These are phyloP conservation scores for Coluber constrictor DNA, from an alignment of 2,797 vertebrate genomes.

Conservation along the genomic window DNA sequence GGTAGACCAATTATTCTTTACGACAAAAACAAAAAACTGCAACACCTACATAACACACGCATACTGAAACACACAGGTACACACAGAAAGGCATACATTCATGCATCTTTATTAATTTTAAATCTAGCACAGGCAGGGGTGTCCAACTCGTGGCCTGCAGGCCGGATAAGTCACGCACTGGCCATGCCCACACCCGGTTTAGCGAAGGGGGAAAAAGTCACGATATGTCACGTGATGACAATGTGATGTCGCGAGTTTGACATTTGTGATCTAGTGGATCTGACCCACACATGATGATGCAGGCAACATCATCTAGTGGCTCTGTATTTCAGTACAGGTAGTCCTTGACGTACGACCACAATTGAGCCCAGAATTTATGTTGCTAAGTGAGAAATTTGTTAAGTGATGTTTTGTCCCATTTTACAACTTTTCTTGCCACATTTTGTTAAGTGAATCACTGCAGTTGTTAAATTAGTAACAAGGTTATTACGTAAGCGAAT, in stretches of 20 bases:
- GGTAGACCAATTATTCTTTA: background rate
- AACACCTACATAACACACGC: background rate
- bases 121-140: background rate
- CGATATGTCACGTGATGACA: too few relatives aligned
- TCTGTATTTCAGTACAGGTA: background rate
- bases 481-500: too few relatives aligned
- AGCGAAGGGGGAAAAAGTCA: too few relatives aligned
- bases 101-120: background rate
- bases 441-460: background rate
- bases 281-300: background rate
- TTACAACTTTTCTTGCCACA: background rate
- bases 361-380: background rate
- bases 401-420: background rate
- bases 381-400: background rate
- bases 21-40: background rate
- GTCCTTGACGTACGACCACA: background rate
- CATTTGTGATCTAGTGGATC: background rate
- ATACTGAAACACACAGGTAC: background rate
- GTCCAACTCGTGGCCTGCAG: too few relatives aligned
- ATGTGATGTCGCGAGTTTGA: too few relatives aligned
- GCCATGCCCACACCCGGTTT: too few relatives aligned
- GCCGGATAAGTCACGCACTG: rapidly evolving
- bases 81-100: background rate
- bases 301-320: background rate
- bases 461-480: background rate